These are phyloP conservation scores for Chironomus tepperi DNA, from an alignment of 1,140 invertebrate genomes.

Conservation along the genomic window DNA sequence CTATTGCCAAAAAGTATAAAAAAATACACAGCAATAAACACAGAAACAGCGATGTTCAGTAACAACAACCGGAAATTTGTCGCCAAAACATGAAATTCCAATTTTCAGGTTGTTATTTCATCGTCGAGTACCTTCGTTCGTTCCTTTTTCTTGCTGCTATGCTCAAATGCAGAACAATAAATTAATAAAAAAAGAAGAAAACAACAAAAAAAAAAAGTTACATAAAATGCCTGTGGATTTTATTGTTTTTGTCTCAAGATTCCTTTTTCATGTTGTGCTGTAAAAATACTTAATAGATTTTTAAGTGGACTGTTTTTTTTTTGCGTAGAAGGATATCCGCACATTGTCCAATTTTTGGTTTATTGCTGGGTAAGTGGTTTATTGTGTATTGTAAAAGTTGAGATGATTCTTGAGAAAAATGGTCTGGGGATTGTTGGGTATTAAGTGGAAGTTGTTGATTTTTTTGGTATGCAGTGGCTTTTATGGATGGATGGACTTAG, in stretches of 20 bases:
- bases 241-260: constrained; percentile 18
- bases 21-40: not conserved
- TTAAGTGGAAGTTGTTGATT: too few species aligned
- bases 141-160: not conserved
- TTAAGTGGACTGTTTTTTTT: too few species aligned
- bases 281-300: not conserved
- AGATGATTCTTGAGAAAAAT: too few species aligned
- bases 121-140: not conserved
- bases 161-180: not conserved
- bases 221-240: constrained; percentile 9
- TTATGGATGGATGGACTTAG: too few species aligned
- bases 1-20: not conserved
- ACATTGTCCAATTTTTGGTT: too few species aligned
- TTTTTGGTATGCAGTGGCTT: too few species aligned
- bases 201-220: constrained; percentile 12
- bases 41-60: not conserved
- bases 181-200: constrained; percentile 23
- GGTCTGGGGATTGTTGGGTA: too few species aligned
- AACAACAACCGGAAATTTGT: constrained; percentile 23
- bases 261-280: not conserved
- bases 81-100: constrained; percentile 23
- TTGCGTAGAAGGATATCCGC: too few species aligned
- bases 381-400: too few species aligned
- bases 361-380: too few species aligned
- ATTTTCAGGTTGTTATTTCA: constrained; percentile 16